Conservation (phyloP, 30 jellyfish, hydroid and myxozoan species). For the Clytia hemisphaerica region DNA sequence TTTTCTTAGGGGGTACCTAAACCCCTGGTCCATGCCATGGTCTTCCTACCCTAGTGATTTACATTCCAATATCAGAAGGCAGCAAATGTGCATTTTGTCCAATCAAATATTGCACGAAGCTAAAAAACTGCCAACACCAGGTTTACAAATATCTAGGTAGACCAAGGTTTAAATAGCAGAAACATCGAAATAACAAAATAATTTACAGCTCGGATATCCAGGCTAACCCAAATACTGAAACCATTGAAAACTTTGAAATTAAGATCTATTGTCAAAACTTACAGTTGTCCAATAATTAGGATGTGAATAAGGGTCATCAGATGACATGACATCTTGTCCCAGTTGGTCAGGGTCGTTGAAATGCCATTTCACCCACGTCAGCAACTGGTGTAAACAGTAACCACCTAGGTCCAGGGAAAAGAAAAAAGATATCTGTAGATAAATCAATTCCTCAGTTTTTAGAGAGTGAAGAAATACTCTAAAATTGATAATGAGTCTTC, state of each 20-base stretch:
- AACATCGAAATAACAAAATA: too few species aligned
- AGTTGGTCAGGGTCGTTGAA: constrained; percentile 57
- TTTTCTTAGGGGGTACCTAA: too few species aligned
- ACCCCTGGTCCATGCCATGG: too few species aligned
- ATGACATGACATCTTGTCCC: constrained; percentile 42
- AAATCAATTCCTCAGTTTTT: not conserved
- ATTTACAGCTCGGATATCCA: too few species aligned
- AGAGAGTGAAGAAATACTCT: not conserved
- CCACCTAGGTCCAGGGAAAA: constrained; percentile 40
- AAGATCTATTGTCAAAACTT: not conserved
- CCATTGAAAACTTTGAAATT: too few species aligned
- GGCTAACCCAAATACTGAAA: too few species aligned
- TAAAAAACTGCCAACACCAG: not conserved
- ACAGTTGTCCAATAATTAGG: constrained; percentile 76
- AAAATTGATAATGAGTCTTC: not conserved
- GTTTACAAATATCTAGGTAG: not conserved
- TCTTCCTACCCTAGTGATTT: too few species aligned
- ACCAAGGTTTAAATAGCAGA: not conserved
- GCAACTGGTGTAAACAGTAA: constrained; percentile 50
- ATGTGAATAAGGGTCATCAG: constrained; percentile 71
- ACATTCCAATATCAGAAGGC: too few species aligned
- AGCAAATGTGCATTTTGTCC: not conserved
- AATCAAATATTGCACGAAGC: too few species aligned
- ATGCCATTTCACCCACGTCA: constrained; percentile 84
- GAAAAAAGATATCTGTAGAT: not conserved